Base-by-base conservation (phyloP, 2,888 invertebrate genomes). In the Oligia strigilis region DNA sequence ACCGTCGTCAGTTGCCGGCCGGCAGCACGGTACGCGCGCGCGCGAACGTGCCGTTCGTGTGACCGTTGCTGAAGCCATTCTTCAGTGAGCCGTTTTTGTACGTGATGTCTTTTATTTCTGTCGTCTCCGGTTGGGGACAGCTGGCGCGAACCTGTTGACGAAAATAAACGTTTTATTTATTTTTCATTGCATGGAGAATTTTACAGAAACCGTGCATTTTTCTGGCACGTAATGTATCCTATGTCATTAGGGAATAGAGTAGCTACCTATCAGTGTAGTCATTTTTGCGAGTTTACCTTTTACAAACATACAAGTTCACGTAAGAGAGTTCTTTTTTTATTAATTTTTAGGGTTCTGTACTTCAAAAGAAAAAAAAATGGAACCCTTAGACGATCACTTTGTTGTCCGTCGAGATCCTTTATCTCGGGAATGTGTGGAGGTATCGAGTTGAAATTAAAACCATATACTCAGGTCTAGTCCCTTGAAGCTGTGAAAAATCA, bases 11-110 rank as follows among this genome's bases (percentile, higher is more conserved):
- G 96, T 97, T 96, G 88, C 97, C 96, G 88, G 96, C 96, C 66
- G 96, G 96, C 89, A 96, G 94, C 82, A 96, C 95, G 77, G 96
- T 95, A 83, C 97, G 96, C 85, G 94, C 94, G 88, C 95, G 95
- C 83, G 86, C 88, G 23, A 90, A 8, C 82, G 88, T 64, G 8
- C 93, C 94, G 91, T 92, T 91, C 83, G 92, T 82, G 92, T 94
- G 95, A 0, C 95, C 96, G 92, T 95, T 95, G 91, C 92, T 95
- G 93, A 89, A 95, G 1, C 96, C 96, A 91, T 96, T 96, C 92
- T 94, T 95, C 72, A 94, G 64, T 2, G 93, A 72, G 49, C 96
- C 96, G 89, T 95, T 96, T 90, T 93, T 95, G 95, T 95, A 95
- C 73, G 82, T 70, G 69, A 90, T 76, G 75, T 93, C 92, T 82